Base-by-base conservation (phyloP, 1,140 invertebrate genomes). In the Pectinophora gossypiella region DNA sequence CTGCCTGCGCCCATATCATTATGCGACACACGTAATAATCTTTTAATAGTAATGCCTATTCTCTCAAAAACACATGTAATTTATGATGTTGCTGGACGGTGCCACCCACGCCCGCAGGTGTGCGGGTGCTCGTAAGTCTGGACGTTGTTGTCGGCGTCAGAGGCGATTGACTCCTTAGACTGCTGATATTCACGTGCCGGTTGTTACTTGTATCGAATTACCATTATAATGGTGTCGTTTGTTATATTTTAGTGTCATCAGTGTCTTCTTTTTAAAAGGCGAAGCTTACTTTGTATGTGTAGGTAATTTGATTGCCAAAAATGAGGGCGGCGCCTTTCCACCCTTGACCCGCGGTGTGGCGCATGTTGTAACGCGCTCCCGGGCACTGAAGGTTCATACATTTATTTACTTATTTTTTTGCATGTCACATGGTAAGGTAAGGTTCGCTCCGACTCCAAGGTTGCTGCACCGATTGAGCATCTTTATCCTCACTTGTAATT, bases 261-360 rank as follows among this genome's bases (percentile, higher is more conserved):
- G 22, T n/a, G n/a, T n/a, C n/a, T n/a, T n/a, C n/a, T 22, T 52
- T 66, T 66, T 56, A 66, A 58, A 64, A 53, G 59, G 57, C 54
- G 56, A 57, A 52, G n/a, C n/a, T 54, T 65, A 67, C 70, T 69
- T 66, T 66, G 69, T 63, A 74, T 69, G 64, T 55, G 61, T 68
- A 67, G 64, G 65, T 68, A 72, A 65, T 46, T 65, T 62, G 60
- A 69, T 71, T 68, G 64, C 73, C 68, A 71, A 84, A 84, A 80
- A 69, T 75, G 69, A 72, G 68, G 70, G 64, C 64, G 64, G 64
- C 73, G 68, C 66, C 73, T 67, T 68, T 52, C 62, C 61, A 81
- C 74, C 77, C 80, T 84, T 81, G 77, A 84, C 77, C 80, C 48
- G 65, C 12, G 23, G 23, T 6, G 60, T 81, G 79, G 67, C 74